phyloP scores from a whole-genome alignment of 2,113 vertebrate genomes.

The Lophotis ruficrista region DNA sequence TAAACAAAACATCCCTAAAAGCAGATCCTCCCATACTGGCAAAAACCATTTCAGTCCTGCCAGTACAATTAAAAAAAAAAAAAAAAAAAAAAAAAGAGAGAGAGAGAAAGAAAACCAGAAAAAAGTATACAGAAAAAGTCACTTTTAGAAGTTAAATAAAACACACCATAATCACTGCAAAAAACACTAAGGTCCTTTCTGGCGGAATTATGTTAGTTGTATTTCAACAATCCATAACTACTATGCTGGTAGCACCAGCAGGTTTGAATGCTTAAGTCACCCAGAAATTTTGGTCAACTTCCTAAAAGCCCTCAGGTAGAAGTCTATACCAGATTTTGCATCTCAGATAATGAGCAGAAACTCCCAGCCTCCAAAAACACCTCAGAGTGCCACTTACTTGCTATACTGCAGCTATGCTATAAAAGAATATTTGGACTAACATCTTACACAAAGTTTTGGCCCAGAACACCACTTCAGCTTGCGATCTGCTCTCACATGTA shows the following conservation, averaged over 20 bases:
- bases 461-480: background rate
- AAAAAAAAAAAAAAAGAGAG: background rate
- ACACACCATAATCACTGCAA: background rate
- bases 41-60: background rate
- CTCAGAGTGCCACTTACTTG: background rate
- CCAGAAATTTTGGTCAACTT: background rate
- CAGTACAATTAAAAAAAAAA: background rate
- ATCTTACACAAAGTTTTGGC: background rate
- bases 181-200: background rate
- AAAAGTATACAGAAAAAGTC: background rate
- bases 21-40: background rate
- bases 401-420: background rate
- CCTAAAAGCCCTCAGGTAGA: background rate
- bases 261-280: background rate
- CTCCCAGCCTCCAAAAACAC: background rate
- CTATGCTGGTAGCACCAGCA: background rate
- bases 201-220: background rate
- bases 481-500: background rate
- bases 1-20: background rate
- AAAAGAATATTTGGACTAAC: background rate
- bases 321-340: background rate
- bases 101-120: background rate
- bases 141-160: background rate
- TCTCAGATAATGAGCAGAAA: background rate
- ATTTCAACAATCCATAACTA: background rate